phyloP scores from a whole-genome alignment of 1,140 invertebrate species.

The Uloborus diversus region DNA sequence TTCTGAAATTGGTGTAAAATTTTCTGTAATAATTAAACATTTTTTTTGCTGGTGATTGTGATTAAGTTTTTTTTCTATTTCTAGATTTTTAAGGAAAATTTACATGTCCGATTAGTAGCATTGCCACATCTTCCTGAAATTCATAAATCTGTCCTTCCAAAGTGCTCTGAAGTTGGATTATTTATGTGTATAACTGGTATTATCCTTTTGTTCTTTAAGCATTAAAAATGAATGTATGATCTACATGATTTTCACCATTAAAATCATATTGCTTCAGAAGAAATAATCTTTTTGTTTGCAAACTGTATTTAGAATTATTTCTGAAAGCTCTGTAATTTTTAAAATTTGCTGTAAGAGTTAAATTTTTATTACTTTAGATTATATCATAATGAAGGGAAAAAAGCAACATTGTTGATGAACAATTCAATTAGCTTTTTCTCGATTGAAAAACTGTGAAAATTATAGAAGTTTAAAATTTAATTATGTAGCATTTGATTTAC shows the following conservation, averaged over 20 bases:
- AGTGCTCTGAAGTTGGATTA: conserved; percentile 60
- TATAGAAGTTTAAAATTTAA: no score
- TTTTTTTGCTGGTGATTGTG: no score
- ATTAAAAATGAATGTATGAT: not conserved
- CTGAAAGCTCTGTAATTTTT: conserved; percentile 65
- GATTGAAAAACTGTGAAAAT: no score
- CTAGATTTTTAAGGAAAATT: conserved; percentile 71
- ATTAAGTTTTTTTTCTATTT: conserved; percentile 6
- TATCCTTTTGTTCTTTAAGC: not conserved
- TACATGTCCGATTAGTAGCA: conserved; percentile 72
- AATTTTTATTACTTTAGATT: not conserved
- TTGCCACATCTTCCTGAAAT: conserved; percentile 65
- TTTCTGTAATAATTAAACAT: not conserved
- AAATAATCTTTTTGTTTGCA: conserved; percentile 29
- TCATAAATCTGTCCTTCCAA: conserved; percentile 62
- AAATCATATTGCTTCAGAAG: no score
- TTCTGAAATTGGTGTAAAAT: not conserved
- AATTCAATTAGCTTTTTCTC: no score
- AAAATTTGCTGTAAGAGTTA: not conserved
- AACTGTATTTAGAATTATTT: no score
- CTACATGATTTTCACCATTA: not conserved
- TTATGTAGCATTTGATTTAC: no score
- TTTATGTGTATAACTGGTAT: conserved; percentile 65
- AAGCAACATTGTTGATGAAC: no score
- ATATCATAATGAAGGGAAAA: no score